Evolutionary conservation across 1,140 invertebrate genomes (phyloP), one percentile per base, ranked within the genome.

Genomic region (Heliconius melpomene): DNA sequence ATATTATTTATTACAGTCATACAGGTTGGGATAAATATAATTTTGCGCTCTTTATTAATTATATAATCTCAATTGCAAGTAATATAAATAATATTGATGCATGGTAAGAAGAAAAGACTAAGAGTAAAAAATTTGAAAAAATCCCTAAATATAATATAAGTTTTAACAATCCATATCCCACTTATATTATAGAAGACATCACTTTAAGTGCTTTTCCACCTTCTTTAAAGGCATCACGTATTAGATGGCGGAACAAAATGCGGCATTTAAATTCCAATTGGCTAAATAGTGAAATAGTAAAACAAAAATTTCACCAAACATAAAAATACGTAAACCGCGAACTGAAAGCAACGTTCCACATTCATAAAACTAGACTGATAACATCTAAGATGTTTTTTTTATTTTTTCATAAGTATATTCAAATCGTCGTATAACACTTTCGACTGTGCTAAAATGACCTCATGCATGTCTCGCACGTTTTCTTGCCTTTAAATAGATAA

Each of bases 351-450:
- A 78, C 74, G 79, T 50, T 38, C 66, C 66, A 77, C 60, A 77
- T 80, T 74, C 60, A 73, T 83, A 57, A 81, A 85, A 83, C 77
- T 84, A 80, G 74, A 82, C 71, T 82, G 78, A 84, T 82, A 81
- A 57, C 20, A 79, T 80, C 74, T 77, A 50, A 72, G 75, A 57
- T 46, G 40, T 78, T 79, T 79, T 83, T 40, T 70, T 60, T 79
- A 73, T 82, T 85, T 66, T 79, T 85, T 77, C 72, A 82, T 81
- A 80, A 83, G 57, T 83, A 83, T 85, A 86, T 86, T 83, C 74
- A 86, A 86, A 84, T 84, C 78, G 50, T 57, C 80, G 82, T 80
- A 85, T 76, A 82, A 80, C 77, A 85, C 83, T 85, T 87, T 87
- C 84, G 76, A 80, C 70, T 76, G 57, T 77, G 57, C 74, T 29